These are phyloP conservation scores for Aphidoletes aphidimyza DNA, from an alignment of 2,888 invertebrate genomes.

Conservation along the genomic window DNA sequence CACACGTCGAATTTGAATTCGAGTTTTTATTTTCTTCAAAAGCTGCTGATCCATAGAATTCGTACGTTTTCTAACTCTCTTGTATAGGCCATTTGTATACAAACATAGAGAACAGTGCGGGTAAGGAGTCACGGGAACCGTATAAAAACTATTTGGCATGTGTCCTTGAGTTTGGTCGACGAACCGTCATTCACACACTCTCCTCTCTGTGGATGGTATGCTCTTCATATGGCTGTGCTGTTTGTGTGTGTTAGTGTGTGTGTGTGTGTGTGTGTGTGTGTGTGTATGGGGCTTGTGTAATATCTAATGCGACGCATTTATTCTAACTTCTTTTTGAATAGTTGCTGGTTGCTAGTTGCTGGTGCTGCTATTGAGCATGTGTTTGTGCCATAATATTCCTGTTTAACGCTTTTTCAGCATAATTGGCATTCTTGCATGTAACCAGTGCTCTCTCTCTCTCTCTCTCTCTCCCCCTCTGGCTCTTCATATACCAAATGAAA, in stretches of 20 bases:
- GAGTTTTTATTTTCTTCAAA: no score
- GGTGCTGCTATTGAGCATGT: neutral
- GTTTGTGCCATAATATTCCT: neutral
- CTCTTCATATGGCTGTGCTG: neutral
- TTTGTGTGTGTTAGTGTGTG: neutral
- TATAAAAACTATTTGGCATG: neutral
- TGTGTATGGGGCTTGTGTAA: no score
- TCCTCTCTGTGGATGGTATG: neutral
- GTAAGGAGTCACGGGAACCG: neutral
- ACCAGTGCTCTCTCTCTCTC: no score
- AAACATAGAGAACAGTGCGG: neutral
- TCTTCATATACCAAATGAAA: no score
- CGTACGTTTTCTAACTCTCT: no score
- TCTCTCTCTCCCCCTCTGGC: no score
- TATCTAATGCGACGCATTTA: conserved; percentile 23
- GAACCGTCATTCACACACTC: neutral
- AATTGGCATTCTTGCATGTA: neutral
- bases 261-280: no score
- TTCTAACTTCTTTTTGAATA: neutral
- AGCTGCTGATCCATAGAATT: no score
- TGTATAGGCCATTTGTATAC: no score
- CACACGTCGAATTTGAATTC: no score
- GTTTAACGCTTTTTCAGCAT: neutral
- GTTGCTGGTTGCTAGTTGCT: neutral
- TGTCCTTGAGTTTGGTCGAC: conserved; percentile 48